Evolutionary conservation across 2,797 vertebrate genomes (phyloP).

Genomic region (Halcyon chelicuti): DNA sequence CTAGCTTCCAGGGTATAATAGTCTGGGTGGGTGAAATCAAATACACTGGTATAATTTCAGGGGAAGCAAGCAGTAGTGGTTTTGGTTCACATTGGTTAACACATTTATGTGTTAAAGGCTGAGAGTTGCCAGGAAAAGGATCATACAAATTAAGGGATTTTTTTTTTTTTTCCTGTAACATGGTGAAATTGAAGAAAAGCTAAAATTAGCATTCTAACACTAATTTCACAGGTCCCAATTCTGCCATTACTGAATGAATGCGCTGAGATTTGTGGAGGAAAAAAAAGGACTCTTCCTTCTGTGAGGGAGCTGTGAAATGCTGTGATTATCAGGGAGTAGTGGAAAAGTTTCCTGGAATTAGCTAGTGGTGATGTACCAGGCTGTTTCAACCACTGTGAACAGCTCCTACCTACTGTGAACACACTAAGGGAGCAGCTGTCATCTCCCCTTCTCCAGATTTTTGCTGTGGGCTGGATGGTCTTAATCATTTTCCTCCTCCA

Average conservation of each 20-base stretch:
- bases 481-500: not conserved
- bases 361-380: not conserved
- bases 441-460: not conserved
- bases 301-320: not conserved
- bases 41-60: not conserved
- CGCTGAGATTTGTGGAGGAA: not conserved
- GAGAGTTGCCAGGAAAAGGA: not conserved
- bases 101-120: not conserved
- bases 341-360: not conserved
- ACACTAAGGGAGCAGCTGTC: not conserved
- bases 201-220: not conserved
- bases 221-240: not conserved
- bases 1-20: not conserved
- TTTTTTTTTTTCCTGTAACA: not conserved
- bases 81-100: not conserved
- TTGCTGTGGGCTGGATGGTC: not conserved
- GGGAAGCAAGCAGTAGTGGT: not conserved
- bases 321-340: not conserved
- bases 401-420: not conserved
- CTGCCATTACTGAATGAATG: not conserved
- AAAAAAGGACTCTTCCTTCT: not conserved
- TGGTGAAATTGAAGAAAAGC: not conserved
- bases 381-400: not conserved
- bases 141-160: not conserved
- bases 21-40: not conserved